Conservation (phyloP, 2,797 vertebrate genomes). For the Lateolabrax maculatus region DNA sequence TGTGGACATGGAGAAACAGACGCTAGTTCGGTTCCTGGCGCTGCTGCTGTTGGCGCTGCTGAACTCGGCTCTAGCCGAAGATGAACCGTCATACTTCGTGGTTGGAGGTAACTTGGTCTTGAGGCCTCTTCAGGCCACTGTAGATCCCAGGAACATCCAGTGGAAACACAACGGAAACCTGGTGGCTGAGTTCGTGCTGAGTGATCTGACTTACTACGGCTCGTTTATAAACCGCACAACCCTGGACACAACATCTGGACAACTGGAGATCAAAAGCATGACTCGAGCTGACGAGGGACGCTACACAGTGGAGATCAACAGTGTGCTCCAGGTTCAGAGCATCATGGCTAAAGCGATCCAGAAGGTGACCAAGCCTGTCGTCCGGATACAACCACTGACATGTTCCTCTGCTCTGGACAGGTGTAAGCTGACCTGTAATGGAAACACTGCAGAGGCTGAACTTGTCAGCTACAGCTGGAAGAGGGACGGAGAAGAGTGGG, state of each 20-base stretch:
- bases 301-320: conserved; percentile 27
- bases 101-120: accelerated
- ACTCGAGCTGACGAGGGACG: accelerated
- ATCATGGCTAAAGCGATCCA: accelerated
- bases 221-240: accelerated
- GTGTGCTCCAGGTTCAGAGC: accelerated
- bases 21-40: accelerated
- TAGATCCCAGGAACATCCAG: accelerated
- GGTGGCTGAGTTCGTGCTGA: neutral
- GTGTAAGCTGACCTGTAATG: neutral
- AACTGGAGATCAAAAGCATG: accelerated
- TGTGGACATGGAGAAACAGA: neutral
- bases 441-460: accelerated
- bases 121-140: accelerated
- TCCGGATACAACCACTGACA: accelerated
- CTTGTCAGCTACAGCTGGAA: conserved; percentile 45
- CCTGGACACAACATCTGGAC: accelerated
- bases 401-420: accelerated
- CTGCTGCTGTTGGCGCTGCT: neutral
- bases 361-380: accelerated
- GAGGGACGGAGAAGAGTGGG: accelerated
- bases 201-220: accelerated
- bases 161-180: neutral
- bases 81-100: accelerated
- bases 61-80: accelerated